Conservation (phyloP, 2,888 invertebrate species). For the Ophion slaviceki region DNA sequence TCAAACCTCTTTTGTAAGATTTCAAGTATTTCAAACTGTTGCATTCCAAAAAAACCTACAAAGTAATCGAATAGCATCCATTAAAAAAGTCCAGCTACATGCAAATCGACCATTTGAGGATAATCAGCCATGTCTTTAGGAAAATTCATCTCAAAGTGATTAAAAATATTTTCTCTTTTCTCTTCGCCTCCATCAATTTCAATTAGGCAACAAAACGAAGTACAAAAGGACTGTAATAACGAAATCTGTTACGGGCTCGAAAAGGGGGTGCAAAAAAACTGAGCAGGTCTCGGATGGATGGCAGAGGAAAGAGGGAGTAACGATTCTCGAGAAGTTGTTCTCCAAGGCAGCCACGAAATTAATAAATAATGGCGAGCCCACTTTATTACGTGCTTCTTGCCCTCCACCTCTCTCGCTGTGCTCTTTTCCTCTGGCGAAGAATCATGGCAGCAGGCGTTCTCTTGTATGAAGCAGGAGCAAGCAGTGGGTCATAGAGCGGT, state of each 20-base stretch:
- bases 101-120: too few relatives aligned
- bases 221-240: too few relatives aligned
- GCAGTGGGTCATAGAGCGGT: slow-evolving; percentile 7
- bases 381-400: slow-evolving; percentile 68
- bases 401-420: slow-evolving; percentile 62
- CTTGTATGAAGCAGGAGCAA: slow-evolving; percentile 1
- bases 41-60: too few relatives aligned
- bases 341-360: slow-evolving; percentile 67
- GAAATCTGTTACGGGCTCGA: not conserved
- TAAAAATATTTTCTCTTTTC: too few relatives aligned
- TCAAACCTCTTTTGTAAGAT: too few relatives aligned
- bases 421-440: slow-evolving; percentile 53
- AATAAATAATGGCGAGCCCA: slow-evolving; percentile 72
- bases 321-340: slow-evolving; percentile 17
- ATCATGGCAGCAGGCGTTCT: slow-evolving; percentile 21
- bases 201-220: not conserved
- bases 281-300: not conserved
- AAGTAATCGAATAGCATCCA: too few relatives aligned
- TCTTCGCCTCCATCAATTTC: too few relatives aligned
- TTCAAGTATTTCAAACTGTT: too few relatives aligned
- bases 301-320: not conserved
- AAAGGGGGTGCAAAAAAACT: too few relatives aligned
- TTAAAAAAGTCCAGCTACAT: too few relatives aligned
- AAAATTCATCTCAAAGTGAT: too few relatives aligned
- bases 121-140: too few relatives aligned